Conservation (phyloP, 2,888 invertebrate genomes). For the Hoplodrina ambigua region DNA sequence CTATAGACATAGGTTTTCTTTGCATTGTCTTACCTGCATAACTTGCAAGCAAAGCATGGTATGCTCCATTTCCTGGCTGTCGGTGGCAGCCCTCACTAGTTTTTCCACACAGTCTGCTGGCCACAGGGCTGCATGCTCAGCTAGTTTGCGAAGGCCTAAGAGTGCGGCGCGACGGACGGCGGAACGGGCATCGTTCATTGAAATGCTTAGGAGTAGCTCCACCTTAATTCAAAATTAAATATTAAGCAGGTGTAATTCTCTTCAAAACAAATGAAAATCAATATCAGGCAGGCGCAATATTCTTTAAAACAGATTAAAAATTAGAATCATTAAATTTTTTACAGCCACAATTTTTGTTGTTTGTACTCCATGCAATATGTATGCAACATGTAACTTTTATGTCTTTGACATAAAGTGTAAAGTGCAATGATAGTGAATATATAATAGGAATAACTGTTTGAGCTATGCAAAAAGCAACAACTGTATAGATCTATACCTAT, state of each 20-base stretch:
- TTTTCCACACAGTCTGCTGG: slow-evolving; percentile 76
- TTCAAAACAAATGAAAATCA: no score
- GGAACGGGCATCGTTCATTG: slow-evolving; percentile 82
- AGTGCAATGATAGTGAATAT: no score
- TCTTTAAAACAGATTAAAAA: no score
- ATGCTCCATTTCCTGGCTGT: slow-evolving; percentile 74
- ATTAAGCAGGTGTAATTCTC: neutral
- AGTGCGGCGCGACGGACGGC: slow-evolving; percentile 83
- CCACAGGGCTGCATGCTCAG: slow-evolving; percentile 85
- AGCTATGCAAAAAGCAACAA: no score
- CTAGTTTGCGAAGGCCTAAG: slow-evolving; percentile 78
- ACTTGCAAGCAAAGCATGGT: slow-evolving; percentile 83
- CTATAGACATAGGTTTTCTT: neutral
- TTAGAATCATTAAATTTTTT: neutral
- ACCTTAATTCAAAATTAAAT: slow-evolving; percentile 82
- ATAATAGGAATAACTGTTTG: no score
- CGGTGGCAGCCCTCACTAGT: slow-evolving; percentile 75
- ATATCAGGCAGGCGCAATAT: neutral
- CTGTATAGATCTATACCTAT: no score
- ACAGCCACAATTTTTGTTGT: no score
- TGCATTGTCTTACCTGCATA: slow-evolving; percentile 77
- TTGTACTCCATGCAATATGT: no score
- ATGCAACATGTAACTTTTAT: no score
- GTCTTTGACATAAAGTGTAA: no score
- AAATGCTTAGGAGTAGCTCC: slow-evolving; percentile 82